Evolutionary conservation across 2,888 invertebrate species (phyloP), one percentile per base, ranked within the genome.

Genomic region (Dryobota labecula): DNA sequence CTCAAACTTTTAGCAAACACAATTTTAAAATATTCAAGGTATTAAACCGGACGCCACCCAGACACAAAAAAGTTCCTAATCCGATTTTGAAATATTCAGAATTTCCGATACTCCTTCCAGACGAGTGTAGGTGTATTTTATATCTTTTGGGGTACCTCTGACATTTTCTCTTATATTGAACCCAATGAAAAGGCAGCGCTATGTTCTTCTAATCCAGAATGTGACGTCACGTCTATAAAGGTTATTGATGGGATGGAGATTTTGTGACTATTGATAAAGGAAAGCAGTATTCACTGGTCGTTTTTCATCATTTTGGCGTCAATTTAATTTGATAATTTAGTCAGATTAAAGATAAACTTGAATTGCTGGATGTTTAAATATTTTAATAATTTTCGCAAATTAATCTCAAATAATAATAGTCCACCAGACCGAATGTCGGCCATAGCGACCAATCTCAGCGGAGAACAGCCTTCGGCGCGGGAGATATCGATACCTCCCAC

Each of bases 121-220:
- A 27, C n/a, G n/a, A 63, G 24, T 61, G 45, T 70, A 27, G 33
- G 68, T 58, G 24, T 70, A 56, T 54, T 53, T 36, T 72, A 56
- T 45, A 71, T 71, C 71, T 61, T 27, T 57, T 45, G 47, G 58
- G n/a, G 41, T 56, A 45, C 30, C 56, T 53, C 38, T 65, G 68
- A 72, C 73, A 74, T 76, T 81, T 81, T 71, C 82, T 71, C 60
- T 71, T 63, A 78, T 73, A 80, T 72, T 79, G 73, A 82, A 77
- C 73, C 30, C 70, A 63, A 60, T 79, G 79, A 84, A 84, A 73
- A 82, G 78, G 72, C 78, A 73, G 66, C 49, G 73, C 57, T 76
- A 69, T 77, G 67, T 77, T 69, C 63, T 70, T 62, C 27, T 68
- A 70, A 70, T 38, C 43, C 60, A 67, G 36, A 72, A 63, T 64